Percentiles rank a stretch among this genome's conserved stretches.
These are phyloP conservation scores for Trichechus manatus DNA, from an alignment of 2,113 vertebrate genomes.

Conservation along the genomic window DNA sequence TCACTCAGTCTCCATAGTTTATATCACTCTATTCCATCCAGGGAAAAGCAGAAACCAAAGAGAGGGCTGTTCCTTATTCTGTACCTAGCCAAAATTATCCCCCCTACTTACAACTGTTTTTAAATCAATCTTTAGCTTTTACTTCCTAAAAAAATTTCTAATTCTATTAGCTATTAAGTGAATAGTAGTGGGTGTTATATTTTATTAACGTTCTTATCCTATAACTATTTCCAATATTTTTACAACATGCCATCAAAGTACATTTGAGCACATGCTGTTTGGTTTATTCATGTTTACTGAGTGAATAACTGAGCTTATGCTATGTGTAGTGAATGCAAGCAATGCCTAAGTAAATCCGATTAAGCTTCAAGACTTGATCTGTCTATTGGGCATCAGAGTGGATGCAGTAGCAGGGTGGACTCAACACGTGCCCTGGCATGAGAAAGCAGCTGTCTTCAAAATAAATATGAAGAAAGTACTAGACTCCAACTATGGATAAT, in stretches of 20 bases:
- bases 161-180: neutral
- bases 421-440: neutral
- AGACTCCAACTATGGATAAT: neutral
- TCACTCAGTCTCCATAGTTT: neutral
- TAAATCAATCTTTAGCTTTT: neutral
- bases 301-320: neutral
- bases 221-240: neutral
- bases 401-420: fast-evolving
- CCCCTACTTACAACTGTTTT: neutral
- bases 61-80: neutral
- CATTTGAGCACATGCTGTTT: neutral
- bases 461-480: neutral
- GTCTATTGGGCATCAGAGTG: neutral
- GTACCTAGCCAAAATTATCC: fast-evolving
- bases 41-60: neutral
- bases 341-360: neutral
- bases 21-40: neutral
- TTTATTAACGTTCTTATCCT: neutral
- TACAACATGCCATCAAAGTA: neutral
- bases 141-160: neutral
- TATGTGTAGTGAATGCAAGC: neutral
- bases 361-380: neutral
- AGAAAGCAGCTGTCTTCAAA: neutral
- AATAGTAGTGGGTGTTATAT: neutral
- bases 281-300: no score